A percentile compares a stretch with the other conserved stretches of the same genome.
phyloP scores from a whole-genome alignment of 2,888 invertebrate genomes.

The Sarcophaga rosellei region DNA sequence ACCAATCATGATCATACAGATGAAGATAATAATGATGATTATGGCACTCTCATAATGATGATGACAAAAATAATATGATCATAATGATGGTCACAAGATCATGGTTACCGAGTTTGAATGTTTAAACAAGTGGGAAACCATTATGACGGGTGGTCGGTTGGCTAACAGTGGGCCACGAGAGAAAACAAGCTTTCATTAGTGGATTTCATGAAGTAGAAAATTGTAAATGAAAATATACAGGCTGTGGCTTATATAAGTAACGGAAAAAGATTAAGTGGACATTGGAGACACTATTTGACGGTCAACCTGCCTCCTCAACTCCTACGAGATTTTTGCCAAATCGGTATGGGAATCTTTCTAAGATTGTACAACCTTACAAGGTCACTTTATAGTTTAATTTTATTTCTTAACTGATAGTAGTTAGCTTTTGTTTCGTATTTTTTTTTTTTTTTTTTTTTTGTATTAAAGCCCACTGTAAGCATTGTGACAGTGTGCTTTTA shows the following conservation, averaged over 20 bases:
- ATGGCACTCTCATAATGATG: constrained; percentile 8
- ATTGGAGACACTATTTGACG: too few relatives aligned
- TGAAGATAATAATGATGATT: too few relatives aligned
- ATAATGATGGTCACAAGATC: constrained; percentile 12
- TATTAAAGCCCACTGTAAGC: background rate
- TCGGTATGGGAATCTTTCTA: too few relatives aligned
- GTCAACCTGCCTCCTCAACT: too few relatives aligned
- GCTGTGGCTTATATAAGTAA: too few relatives aligned
- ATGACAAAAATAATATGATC: constrained; percentile 22
- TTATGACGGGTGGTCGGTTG: background rate
- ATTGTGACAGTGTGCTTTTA: background rate
- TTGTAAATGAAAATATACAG: too few relatives aligned
- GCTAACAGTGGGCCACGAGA: background rate
- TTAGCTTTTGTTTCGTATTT: background rate
- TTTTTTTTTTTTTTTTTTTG: background rate
- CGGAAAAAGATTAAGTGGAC: too few relatives aligned
- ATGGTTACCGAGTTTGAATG: background rate
- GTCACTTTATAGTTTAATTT: too few relatives aligned
- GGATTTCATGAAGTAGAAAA: too few relatives aligned
- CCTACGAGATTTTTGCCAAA: too few relatives aligned
- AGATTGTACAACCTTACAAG: too few relatives aligned
- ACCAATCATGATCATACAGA: constrained; percentile 11
- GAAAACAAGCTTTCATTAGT: background rate
- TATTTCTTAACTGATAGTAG: too few relatives aligned
- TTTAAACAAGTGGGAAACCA: constrained; percentile 7